Base-by-base conservation (phyloP, 2,888 invertebrate genomes). In the Dendrolimus houi region DNA sequence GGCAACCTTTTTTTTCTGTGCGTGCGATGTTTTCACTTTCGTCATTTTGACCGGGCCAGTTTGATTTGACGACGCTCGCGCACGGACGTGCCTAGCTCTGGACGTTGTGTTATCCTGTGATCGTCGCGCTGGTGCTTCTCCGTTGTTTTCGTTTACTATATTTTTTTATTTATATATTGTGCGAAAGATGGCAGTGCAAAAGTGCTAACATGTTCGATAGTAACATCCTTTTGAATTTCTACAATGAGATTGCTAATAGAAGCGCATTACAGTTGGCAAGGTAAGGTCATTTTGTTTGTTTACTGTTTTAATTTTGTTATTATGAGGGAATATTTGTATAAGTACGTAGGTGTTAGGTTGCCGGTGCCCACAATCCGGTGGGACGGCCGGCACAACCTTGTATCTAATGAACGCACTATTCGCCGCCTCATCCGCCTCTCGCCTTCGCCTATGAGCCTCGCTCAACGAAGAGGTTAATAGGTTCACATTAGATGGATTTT, bases 21-120 rank as follows among this genome's bases (percentile, higher is more conserved):
- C 88, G 90, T 88, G 88, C 87, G 87, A 87, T 87, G 89, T 90
- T 88, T 90, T 89, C 89, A 89, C 90, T 89, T 90, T 89, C 88
- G 88, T 88, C 87, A 87, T 88, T 89, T 89, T 87, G 89, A 88
- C 88, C 87, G 85, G 87, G 85, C 88, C 88, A 89, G 90, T 89
- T 87, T 83, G 84, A 85, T 84, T 87, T 87, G 85, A 85, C 87
- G 87, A 83, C 86, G 88, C 88, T 84, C 80, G 87, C 87, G 89
- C 85, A 85, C 88, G 85, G 89, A 87, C 88, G 89, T 89, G 87
- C 79, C 81, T 85, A 78, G 81, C 80, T 82, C 81, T 80, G 82
- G 79, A 77, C 85, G 79, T 79, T 83, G 85, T 83, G 87, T 79
- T 79, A 83, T 86, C 87, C 88, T 86, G 87, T 85, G 87, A 84